Evolutionary conservation across 2,797 vertebrate species (phyloP).

Genomic region (Hapalemur alaotrensis): DNA sequence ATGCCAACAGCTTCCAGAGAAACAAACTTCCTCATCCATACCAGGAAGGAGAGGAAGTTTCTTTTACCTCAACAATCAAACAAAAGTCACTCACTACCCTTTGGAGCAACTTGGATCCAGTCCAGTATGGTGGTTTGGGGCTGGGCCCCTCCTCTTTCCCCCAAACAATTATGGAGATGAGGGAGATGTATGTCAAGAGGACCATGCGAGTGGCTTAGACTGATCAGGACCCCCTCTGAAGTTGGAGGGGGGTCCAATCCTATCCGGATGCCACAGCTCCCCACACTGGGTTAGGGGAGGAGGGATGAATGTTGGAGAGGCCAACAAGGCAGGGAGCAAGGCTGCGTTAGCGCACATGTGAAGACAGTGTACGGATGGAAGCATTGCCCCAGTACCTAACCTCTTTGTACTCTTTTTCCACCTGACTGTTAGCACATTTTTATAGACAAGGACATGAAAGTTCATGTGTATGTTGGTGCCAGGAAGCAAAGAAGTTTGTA

Average conservation of each 20-base stretch:
- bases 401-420: neutral
- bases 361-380: neutral
- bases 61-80: neutral
- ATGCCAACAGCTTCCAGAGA: neutral
- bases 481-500: neutral
- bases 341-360: accelerated
- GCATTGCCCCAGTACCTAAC: neutral
- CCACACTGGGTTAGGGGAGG: neutral
- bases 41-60: neutral
- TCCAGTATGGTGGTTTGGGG: neutral
- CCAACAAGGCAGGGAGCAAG: neutral
- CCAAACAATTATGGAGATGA: neutral
- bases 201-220: neutral
- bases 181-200: too few species aligned
- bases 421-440: neutral
- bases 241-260: neutral
- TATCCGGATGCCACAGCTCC: neutral
- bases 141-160: neutral
- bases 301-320: neutral
- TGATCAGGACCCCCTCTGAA: neutral
- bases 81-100: neutral
- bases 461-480: neutral
- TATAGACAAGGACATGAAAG: neutral
- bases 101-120: neutral
- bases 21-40: neutral